Evolutionary conservation across 2,797 vertebrate genomes (phyloP), one percentile per base, ranked within the genome.

Genomic region (Phoebastria nigripes): DNA sequence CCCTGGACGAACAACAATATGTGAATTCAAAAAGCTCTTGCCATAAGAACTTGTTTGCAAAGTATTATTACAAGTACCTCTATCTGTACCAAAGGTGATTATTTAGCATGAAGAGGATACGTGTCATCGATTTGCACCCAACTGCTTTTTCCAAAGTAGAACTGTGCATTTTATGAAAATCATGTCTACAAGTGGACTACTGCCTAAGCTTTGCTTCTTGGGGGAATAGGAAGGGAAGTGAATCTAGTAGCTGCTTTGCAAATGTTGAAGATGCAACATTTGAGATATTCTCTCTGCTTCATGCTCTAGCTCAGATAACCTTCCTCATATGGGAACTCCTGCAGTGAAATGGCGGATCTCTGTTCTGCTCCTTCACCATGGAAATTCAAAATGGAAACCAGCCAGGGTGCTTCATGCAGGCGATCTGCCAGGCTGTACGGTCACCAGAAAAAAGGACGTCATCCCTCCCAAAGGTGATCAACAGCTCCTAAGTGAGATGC

Each of bases 281-380:
- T 83, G 52, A 80, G 37, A 41, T 46, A 7, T 51, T 74, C 15
- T 80, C 42, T 35, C 37, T 37, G 12, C 31, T 84, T 62, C 1
- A 0, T 63, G 18, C 44, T 72, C 31, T 58, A 42, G 31, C 47
- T 67, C 24, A 44, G 28, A n/a, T 26, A 80, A 52, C 17, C 12
- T 71, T 62, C 67, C 31, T 42, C 1, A 0, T 44, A 44, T 0
- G 1, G 39, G 54, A 62, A 33, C 31, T 72, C 44, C 39, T 44
- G 25, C 16, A 16, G 55, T 44, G 55, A 78, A 59, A 47, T 0
- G 0, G 25, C 1, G 0, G 18, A 5, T 67, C 11, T 59, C 69
- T 15, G 8, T 63, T 63, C 65, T 58, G n/a, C 39, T 72, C 17
- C 20, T 78, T 54, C 33, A 55, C 21, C 19, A 6, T 5, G 21